Base-by-base conservation (phyloP, 2,888 invertebrate genomes). In the Orthonychiurus folsomi region DNA sequence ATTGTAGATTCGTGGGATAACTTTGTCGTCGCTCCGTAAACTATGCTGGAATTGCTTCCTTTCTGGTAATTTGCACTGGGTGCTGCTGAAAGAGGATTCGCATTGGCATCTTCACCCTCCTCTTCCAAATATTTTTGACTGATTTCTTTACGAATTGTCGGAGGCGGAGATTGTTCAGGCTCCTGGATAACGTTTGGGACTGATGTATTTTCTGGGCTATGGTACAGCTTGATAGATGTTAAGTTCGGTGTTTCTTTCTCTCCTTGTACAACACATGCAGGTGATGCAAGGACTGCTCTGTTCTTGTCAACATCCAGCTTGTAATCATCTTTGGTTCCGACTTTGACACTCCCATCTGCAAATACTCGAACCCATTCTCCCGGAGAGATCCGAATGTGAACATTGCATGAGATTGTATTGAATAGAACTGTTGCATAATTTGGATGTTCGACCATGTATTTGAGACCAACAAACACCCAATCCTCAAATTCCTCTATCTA, bases 381-480 rank as follows among this genome's bases (percentile, higher is more conserved):
- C 52, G 58, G 25, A 23, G 67, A 68, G 12, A 70, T 55, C 26
- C 65, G 63, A n/a, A 70, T 28, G 53, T 70, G 69, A 3, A 63
- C 53, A 37, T 69, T 69, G 2, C 65, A 65, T 1, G 70, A 69
- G 0, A 70, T 37, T 12, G 65, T 66, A 55, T 70, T 70, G 56
- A 69, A 69, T 50, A 70, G 61, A 3, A 70, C 65, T 1, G 67
- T 65, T 18, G 64, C 58, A 48, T 70, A 70, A 47, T 69, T 69
- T 23, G 70, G 69, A 63, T 70, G 70, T 50, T 70, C 70, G 2
- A 70, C 59, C 69, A 70, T 67, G 53, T 66, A 69, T 27, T 69
- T 67, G 9, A 68, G 56, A 2, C 70, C 70, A 21, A 67, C 63
- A 62, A 70, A 65, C 12, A 65, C 67, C 70, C 70, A 70, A 50